Evolutionary conservation across 2,113 vertebrate species (phyloP), one percentile per base, ranked within the genome.

Genomic region (Cromileptes altivelis): DNA sequence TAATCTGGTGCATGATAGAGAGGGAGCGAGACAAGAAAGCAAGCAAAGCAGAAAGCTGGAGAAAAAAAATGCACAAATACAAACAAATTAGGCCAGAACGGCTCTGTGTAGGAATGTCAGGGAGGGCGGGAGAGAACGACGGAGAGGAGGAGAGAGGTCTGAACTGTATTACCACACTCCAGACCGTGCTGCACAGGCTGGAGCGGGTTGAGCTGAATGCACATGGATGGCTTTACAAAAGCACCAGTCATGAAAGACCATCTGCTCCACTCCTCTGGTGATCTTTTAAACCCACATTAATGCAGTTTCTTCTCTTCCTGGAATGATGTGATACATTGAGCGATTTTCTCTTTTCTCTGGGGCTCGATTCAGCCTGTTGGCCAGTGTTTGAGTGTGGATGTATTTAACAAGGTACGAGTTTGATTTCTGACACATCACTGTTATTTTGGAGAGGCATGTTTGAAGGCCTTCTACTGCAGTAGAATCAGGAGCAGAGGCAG

Each of bases 71-170:
- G 78, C 84, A 88, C 83, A 92, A 90, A 93, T 80, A 93, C 85
- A 93, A 91, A 93, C 88, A 91, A 92, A 91, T 89, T 86, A 83
- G 78, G 79, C 18, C 82, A 80, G 85, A 84, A 82, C 70, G 75
- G 71, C 76, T 85, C 45, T 88, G 80, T 81, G 87, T 70, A 88
- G 89, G 87, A 92, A 87, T 91, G 87, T 85, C 68, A 84, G 80
- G 72, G 81, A 89, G 79, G 85, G 86, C 4, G 83, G 85, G 78
- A 74, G 77, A 53, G 72, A 68, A 79, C 12, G 49, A 69, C 45
- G 30, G 71, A 83, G 71, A 75, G 74, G 79, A 87, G 74, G 78
- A 82, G 81, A 70, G 76, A 83, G 81, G 67, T 85, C 81, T 89
- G 73, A 80, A 87, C 82, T 89, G 73, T 87, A 78, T 92, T 88